Conservation (phyloP, 2,113 vertebrate species). For the Dromiciops gliroides region DNA sequence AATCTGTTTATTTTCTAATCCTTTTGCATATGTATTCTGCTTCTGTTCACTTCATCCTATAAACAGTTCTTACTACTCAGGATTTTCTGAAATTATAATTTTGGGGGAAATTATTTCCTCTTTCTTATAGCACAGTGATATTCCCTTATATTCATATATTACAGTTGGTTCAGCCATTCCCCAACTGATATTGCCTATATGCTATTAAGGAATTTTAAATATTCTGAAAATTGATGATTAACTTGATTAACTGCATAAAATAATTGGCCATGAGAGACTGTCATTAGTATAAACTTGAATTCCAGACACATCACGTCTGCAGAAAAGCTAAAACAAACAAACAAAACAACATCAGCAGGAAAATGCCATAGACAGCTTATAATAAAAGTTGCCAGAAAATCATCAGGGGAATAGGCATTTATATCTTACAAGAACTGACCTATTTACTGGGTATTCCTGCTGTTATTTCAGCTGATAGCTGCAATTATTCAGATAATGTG, state of each 20-base stretch:
- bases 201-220: neutral
- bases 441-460: conserved; percentile 63
- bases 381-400: conserved; percentile 29
- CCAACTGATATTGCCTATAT: neutral
- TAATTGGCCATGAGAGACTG: conserved; percentile 43
- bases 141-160: neutral
- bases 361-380: conserved; percentile 36
- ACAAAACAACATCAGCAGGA: conserved; percentile 37
- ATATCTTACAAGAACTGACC: conserved; percentile 64
- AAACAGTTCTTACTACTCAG: neutral
- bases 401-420: conserved; percentile 12
- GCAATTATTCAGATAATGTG: conserved; percentile 66
- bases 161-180: neutral
- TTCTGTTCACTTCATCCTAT: neutral
- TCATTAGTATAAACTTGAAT: conserved; percentile 29
- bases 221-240: neutral
- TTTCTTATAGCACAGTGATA: neutral
- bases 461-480: conserved; percentile 60
- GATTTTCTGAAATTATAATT: neutral
- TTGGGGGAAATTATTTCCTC: neutral
- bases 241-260: conserved; percentile 31
- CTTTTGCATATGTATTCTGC: neutral
- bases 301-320: conserved; percentile 5
- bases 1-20: neutral
- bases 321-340: conserved; percentile 49